Evolutionary conservation across 2,888 invertebrate species (phyloP), one percentile per base, ranked within the genome.

Genomic region (Luperina testacea): DNA sequence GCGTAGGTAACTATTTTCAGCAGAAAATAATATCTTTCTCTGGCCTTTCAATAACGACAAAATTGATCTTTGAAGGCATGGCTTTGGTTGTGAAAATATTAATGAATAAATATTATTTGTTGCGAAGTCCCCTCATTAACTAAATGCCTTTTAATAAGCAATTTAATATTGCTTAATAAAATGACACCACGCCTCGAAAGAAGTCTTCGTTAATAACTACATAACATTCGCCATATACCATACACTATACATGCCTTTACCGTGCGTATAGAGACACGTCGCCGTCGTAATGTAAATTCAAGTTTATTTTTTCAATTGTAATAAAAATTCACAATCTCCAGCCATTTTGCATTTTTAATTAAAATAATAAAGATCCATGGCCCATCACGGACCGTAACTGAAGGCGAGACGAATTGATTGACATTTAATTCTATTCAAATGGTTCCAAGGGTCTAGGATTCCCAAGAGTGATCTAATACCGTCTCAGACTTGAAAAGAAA

Each of bases 331-430:
- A 72, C 59, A 82, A 71, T 71, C 61, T 59, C n/a, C 65, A 67
- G 71, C 72, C 83, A 88, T 87, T 88, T 83, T 87, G 75, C 80
- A 85, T 88, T 85, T 65, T 83, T 87, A 83, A 87, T 82, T 88
- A 77, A 87, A 83, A 88, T 75, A 87, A 83, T 82, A 85, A 85
- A 85, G 64, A 79, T 61, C 72, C 81, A 84, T 85, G 75, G 73
- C 80, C 73, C 75, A 85, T 78, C 80, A 72, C 51, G n/a, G 59
- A 82, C 81, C 79, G 73, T 84, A 80, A 76, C 82, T 80, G 80
- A 88, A 82, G 72, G 81, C 76, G 87, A 75, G 53, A 78, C 89
- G 81, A 88, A 89, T 89, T 81, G 90, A 88, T 88, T 81, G 85
- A 85, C 72, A 77, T 82, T 87, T 82, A 80, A 83, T 85, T 83